Base-by-base conservation (phyloP, 2,888 invertebrate species). In the Pseudanteris insignis region DNA sequence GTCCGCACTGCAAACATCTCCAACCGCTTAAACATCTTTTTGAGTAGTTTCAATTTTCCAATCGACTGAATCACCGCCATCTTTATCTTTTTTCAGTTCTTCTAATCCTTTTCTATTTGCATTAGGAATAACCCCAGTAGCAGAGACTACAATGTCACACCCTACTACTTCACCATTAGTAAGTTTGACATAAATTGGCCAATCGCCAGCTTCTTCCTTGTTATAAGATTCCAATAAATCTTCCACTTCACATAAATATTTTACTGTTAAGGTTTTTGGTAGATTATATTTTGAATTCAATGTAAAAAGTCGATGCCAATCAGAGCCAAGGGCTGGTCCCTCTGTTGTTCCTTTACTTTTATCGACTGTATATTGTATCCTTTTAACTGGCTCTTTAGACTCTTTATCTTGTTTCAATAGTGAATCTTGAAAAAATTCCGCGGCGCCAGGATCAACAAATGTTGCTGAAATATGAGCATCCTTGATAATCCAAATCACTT, bases 361-460 rank as follows among this genome's bases (percentile, higher is more conserved):
- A 63, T 85, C 85, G 68, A 88, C 86, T 43, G 84, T 82, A 73
- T 88, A 92, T 25, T 88, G 83, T 82, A 89, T 86, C 67, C 91
- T 83, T 77, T 88, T 86, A 11, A 36, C 44, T 2, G 41, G 38
- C 34, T 40, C 36, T 29, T 51, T 25, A 36, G 21, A 2, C 15
- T 28, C 13, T 6, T 18, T 28, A 6, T 44, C 46, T 12, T 46
- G 32, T 59, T 68, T 67, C 0, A 59, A 9, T n/a, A 86, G 65
- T 64, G 78, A 79, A 18, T 83, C 76, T 67, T 91, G 87, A 70
- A 97, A 93, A 81, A 98, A 99, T 79, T 94, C 88, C 3, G 96
- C 94, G 8, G 97, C 97, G 9, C 95, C 97, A 5, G 94, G 89
- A 82, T 99, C 98, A 38, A 99, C 87, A 81, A 97, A 99, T 8